Evolutionary conservation across 2,888 invertebrate species (phyloP), one percentile per base, ranked within the genome.

Genomic region (Drosophila testacea): DNA sequence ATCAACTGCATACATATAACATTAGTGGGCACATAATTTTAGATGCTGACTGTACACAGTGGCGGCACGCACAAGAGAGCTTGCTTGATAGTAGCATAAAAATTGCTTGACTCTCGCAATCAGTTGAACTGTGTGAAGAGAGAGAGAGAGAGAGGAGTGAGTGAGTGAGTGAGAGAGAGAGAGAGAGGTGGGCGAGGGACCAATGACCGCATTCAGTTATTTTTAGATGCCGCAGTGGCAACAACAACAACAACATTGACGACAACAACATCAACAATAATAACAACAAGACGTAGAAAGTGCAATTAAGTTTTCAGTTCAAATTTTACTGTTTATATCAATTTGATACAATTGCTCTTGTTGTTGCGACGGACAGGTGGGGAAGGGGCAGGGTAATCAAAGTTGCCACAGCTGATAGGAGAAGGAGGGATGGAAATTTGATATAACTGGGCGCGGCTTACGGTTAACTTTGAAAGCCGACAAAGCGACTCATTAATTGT

Each of bases 171-270:
- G 36, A 52, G 7, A 30, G 32, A 30, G 16, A 39, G 46, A 41
- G 30, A 39, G 16, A 34, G 46, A 61, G 61, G 62, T 70, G 85
- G 67, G 66, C 63, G 83, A 69, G 73, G 83, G 86, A 69, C 83
- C 84, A 86, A 86, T 86, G 85, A 87, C 89, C 85, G 85, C 85
- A 83, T 84, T 89, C 74, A 73, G 76, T 63, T 86, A 89, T 86
- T 80, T 82, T 82, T 86, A 86, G 89, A 62, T 66, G 56, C 73
- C 61, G 54, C 55, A 74, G 68, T 63, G 66, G 61, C 60, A 68
- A 60, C 56, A 46, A 32, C 36, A 55, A 9, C 54, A 54, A 32
- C 54, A 71, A 55, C 59, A 70, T 60, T 42, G 57, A 32, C 22
- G 60, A 50, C 60, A 68, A 60, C 56, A 46, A 32, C 36, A 55